Evolutionary conservation across 2,888 invertebrate genomes (phyloP), one percentile per base, ranked within the genome.

Genomic region (Cephus rjabovi): DNA sequence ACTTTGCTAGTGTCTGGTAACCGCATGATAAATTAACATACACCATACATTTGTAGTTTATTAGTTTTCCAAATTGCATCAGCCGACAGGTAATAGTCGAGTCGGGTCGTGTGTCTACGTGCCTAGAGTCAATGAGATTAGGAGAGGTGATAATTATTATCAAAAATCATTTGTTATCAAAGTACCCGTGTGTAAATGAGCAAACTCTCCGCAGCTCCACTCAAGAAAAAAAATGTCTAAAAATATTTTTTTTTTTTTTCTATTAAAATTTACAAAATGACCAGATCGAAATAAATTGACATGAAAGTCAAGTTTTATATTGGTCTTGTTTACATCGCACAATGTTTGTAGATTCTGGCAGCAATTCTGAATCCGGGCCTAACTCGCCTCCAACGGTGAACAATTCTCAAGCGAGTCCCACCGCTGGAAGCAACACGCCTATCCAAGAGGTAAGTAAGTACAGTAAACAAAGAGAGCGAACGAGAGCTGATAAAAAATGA

Each of bases 321-420:
- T 23, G 56, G 6, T 56, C 9, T 9, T 56, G 56, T 56, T 23
- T 23, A 56, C 9, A 23, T 56, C 56, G 23, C 56, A 23, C 23
- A 23, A 56, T 56, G 56, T 86, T 88, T 88, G 77, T 87, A 94
- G 93, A 94, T 89, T 93, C 93, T 71, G 92, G 93, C 87, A 94
- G 93, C 86, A 95, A 95, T 87, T 94, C 95, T 34, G 96, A 96
- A 89, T 95, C 95, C 73, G 95, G 95, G 73, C 95, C 96, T 79
- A 96, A 95, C 89, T 96, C 96, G 37, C 96, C 96, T 77, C 95
- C 95, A 81, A 93, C 95, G 40, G 92, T 94, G 68, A 84, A 90
- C 89, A 88, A 91, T 89, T 90, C 91, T 90, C 83, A 94, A 94
- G 89, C 94, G 94, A 87, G 94, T 94, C 80, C 95, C 94, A 71